phyloP scores from a whole-genome alignment of 2,113 vertebrate species.

The Caracal caracal region DNA sequence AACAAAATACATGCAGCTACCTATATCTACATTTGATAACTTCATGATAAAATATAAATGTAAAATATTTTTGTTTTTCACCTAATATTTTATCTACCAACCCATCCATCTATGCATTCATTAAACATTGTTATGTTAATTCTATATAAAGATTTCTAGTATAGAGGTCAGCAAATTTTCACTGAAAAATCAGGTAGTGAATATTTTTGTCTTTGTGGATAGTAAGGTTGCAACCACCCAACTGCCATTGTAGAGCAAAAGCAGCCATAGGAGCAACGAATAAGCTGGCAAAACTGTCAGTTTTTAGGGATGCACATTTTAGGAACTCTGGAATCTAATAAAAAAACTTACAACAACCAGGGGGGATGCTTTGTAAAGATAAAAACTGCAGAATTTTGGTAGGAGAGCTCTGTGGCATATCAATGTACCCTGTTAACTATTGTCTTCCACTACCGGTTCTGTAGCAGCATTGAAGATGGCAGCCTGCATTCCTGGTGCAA shows the following conservation, averaged over 20 bases:
- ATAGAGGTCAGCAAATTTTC: neutral
- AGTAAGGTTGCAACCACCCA: neutral
- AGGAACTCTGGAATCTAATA: neutral
- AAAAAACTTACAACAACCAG: neutral
- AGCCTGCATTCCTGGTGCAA: neutral
- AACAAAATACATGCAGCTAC: neutral
- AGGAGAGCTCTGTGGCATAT: neutral
- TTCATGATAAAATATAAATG: neutral
- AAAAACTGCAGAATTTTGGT: neutral
- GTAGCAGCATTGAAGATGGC: neutral
- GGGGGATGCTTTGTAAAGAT: neutral
- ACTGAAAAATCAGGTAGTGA: neutral
- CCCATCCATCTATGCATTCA: neutral
- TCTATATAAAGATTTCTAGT: neutral
- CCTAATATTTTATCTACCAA: neutral
- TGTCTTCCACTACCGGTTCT: neutral
- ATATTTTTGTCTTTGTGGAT: neutral
- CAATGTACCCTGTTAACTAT: neutral
- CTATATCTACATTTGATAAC: neutral
- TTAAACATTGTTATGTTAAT: neutral
- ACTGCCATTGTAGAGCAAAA: neutral
- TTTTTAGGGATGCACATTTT: neutral
- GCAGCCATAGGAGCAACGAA: neutral
- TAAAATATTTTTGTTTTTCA: neutral
- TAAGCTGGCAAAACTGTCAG: neutral